phyloP scores from a whole-genome alignment of 2,888 invertebrate species.

The Molorchus minor region DNA sequence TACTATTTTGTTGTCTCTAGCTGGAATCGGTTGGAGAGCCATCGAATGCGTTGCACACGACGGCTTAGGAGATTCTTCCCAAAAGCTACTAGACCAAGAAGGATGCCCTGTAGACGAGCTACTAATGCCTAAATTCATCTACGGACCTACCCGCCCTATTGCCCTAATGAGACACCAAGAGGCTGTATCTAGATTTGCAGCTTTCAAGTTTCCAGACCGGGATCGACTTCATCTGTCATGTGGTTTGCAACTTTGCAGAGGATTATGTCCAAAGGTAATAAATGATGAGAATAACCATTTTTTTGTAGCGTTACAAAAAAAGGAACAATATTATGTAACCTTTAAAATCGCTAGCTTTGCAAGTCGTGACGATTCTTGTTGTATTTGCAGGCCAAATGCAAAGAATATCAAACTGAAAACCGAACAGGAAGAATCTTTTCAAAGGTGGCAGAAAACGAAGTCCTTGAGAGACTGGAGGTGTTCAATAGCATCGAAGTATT shows the following conservation, averaged over 20 bases:
- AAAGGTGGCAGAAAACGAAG: constrained; percentile 65
- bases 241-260: constrained; percentile 78
- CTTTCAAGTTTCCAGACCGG: constrained; percentile 84
- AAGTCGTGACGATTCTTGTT: not conserved
- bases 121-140: constrained; percentile 67
- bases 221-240: constrained; percentile 82
- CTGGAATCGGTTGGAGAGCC: constrained; percentile 76
- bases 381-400: constrained; percentile 60
- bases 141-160: constrained; percentile 55
- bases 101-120: constrained; percentile 80
- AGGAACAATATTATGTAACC: not conserved
- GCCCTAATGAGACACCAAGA: constrained; percentile 61
- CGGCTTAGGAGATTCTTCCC: constrained; percentile 78
- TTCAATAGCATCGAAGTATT: constrained; percentile 84
- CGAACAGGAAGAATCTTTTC: constrained; percentile 60
- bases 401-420: constrained; percentile 53
- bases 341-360: not conserved
- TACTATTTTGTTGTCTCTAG: constrained; percentile 53
- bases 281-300: not conserved
- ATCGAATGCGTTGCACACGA: constrained; percentile 83
- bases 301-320: not conserved
- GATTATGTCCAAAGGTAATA: constrained; percentile 71
- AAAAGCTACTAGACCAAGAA: constrained; percentile 75
- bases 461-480: constrained; percentile 75
- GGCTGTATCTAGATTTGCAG: constrained; percentile 73